These are phyloP conservation scores for Atopsyche davidsoni DNA, from an alignment of 1,140 invertebrate genomes.

Conservation along the genomic window DNA sequence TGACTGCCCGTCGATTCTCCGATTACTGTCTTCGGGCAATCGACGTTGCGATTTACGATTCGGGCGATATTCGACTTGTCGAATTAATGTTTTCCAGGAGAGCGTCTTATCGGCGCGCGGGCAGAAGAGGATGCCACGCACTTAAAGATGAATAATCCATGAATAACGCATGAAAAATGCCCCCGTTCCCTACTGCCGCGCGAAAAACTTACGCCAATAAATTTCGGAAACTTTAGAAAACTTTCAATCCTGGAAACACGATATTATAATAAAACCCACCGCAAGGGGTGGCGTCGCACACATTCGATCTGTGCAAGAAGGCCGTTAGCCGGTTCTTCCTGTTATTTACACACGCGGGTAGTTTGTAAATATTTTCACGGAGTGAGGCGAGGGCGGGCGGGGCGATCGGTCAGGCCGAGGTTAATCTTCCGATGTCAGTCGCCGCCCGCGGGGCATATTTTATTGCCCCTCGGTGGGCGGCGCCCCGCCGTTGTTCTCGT, in stretches of 20 bases:
- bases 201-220: slow-evolving; percentile 8
- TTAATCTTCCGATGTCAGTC: slow-evolving; percentile 22
- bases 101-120: no score
- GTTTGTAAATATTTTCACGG: slow-evolving; percentile 23
- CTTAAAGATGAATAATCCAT: not conserved
- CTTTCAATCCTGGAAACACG: slow-evolving; percentile 25
- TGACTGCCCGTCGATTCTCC: no score
- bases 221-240: slow-evolving; percentile 25
- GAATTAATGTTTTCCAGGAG: no score
- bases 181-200: not conserved
- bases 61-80: no score
- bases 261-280: slow-evolving; percentile 28
- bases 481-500: not conserved
- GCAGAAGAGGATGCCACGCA: not conserved
- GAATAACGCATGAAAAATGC: not conserved
- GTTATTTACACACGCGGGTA: slow-evolving; percentile 8
- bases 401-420: slow-evolving; percentile 4
- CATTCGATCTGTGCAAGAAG: no score
- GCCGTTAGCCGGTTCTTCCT: slow-evolving; percentile 6
- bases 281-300: not conserved
- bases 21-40: no score
- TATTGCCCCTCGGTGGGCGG: slow-evolving; percentile 3
- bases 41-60: no score
- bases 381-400: not conserved
- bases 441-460: slow-evolving; percentile 13